Percentiles rank a stretch among this genome's conserved stretches.
Conservation (phyloP, 2,888 invertebrate species). For the Formica aserva region DNA sequence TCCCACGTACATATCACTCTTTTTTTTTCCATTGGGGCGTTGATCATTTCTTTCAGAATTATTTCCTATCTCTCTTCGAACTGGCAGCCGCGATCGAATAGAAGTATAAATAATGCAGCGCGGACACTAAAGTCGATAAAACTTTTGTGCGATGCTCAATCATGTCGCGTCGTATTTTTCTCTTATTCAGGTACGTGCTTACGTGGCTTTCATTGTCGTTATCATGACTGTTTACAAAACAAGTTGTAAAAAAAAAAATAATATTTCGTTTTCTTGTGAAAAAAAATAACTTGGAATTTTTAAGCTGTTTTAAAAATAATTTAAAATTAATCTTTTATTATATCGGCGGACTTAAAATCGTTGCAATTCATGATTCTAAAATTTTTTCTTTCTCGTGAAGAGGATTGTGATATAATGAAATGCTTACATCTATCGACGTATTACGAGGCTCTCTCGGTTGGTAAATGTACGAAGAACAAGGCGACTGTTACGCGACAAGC, state of each 20-base stretch:
- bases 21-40: neutral
- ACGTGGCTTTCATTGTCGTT: slow-evolving; percentile 25
- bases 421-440: slow-evolving; percentile 76
- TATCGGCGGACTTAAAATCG: neutral
- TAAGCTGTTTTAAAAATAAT: neutral
- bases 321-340: neutral
- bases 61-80: neutral
- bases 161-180: slow-evolving; percentile 49
- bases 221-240: slow-evolving; percentile 25
- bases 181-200: slow-evolving; percentile 27
- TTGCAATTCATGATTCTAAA: neutral
- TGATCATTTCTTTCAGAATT: neutral
- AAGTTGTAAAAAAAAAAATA: slow-evolving; percentile 23
- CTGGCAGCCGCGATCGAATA: neutral
- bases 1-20: neutral
- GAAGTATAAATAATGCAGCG: slow-evolving; percentile 55
- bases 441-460: slow-evolving; percentile 73
- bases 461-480: slow-evolving; percentile 71
- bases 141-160: slow-evolving; percentile 23
- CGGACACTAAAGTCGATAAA: neutral
- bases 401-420: slow-evolving; percentile 65
- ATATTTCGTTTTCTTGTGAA: neutral
- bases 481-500: slow-evolving; percentile 74
- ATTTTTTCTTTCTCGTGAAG: slow-evolving; percentile 9
- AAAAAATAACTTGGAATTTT: neutral